phyloP scores from a whole-genome alignment of 2,888 invertebrate species.

The Rhyacophila evoluta region DNA sequence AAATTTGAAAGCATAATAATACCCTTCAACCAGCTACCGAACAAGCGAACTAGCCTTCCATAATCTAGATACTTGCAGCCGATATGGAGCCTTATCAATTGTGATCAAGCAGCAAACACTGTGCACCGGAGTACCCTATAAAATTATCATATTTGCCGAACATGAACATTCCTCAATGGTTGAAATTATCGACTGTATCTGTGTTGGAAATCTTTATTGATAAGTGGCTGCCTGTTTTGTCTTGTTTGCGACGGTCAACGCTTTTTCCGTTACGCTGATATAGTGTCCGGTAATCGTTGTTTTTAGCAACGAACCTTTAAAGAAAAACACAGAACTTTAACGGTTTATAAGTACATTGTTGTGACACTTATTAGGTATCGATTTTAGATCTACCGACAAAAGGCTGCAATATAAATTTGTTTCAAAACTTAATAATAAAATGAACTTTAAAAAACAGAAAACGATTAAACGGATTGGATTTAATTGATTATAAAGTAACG shows the following conservation, averaged over 20 bases:
- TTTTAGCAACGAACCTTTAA: neutral
- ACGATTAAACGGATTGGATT: too few relatives aligned
- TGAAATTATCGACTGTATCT: slow-evolving; percentile 41
- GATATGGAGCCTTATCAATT: slow-evolving; percentile 11
- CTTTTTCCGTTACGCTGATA: slow-evolving; percentile 27
- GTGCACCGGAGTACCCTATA: neutral
- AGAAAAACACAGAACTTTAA: neutral
- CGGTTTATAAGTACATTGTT: neutral
- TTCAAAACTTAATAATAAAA: too few relatives aligned
- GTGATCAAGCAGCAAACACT: neutral
- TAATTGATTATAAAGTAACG: too few relatives aligned
- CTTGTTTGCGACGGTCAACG: neutral
- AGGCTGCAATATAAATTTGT: too few relatives aligned
- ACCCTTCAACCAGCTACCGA: slow-evolving; percentile 14
- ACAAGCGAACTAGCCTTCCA: neutral
- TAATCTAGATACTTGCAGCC: slow-evolving; percentile 5
- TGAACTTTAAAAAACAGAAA: too few relatives aligned
- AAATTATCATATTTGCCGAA: slow-evolving; percentile 39
- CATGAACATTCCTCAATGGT: slow-evolving; percentile 12
- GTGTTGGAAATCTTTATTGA: slow-evolving; percentile 37
- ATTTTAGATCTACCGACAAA: neutral
- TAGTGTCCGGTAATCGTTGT: neutral
- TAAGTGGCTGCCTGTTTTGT: slow-evolving; percentile 35
- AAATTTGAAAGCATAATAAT: slow-evolving; percentile 22
- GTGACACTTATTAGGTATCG: neutral